Percentiles rank a stretch among this genome's conserved stretches.
Conservation (phyloP, 2,888 invertebrate genomes). For the Lepidochitona cinerea region DNA sequence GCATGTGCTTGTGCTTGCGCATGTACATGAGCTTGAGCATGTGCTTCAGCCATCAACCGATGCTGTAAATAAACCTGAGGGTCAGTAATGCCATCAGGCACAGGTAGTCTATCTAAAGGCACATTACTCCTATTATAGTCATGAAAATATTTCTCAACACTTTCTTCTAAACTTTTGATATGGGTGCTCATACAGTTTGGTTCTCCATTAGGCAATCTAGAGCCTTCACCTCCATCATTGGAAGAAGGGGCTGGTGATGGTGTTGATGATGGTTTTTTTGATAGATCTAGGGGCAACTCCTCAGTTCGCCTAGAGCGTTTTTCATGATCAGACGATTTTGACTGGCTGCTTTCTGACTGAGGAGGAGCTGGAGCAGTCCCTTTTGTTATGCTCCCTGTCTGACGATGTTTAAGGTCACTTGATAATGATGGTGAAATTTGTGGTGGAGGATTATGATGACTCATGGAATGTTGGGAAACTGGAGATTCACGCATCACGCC, state of each 20-base stretch:
- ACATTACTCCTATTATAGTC: constrained; percentile 12
- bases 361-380: background rate
- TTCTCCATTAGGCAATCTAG: background rate
- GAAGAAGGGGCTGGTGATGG: background rate
- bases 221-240: background rate
- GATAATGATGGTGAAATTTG: background rate
- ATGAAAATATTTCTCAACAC: constrained; percentile 50
- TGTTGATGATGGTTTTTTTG: constrained; percentile 19
- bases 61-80: background rate
- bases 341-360: background rate
- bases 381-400: background rate
- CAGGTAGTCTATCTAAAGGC: background rate
- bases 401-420: background rate
- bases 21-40: background rate
- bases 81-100: background rate
- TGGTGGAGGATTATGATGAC: background rate
- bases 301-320: background rate
- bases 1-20: background rate
- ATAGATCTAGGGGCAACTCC: constrained; percentile 28
- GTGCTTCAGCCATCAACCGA: background rate
- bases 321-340: background rate
- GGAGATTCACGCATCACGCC: background rate
- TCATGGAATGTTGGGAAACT: background rate
- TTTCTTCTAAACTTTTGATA: constrained; percentile 51
- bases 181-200: constrained; percentile 16